These are phyloP conservation scores for Hestina assimilis DNA, from an alignment of 1,140 invertebrate species.

Conservation along the genomic window DNA sequence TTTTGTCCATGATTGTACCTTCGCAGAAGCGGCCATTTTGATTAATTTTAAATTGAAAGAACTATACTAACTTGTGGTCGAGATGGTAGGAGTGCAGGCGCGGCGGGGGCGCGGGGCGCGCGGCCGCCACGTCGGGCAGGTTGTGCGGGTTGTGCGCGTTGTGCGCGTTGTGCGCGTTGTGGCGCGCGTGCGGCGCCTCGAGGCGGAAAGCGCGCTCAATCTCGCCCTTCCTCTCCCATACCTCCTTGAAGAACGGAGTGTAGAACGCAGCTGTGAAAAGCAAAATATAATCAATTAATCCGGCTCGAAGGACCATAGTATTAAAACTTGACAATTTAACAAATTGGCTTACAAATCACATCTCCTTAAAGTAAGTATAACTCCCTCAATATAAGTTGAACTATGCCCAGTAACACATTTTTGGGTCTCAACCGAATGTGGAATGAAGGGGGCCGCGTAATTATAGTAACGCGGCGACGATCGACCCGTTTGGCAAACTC, in stretches of 20 bases:
- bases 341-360: too few species aligned
- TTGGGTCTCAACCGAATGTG: too few species aligned
- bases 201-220: constrained; percentile 95
- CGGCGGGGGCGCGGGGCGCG: constrained; percentile 81
- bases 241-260: constrained; percentile 96
- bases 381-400: too few species aligned
- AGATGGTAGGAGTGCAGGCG: constrained; percentile 86
- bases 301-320: not conserved
- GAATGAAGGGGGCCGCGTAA: too few species aligned
- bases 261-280: constrained; percentile 90
- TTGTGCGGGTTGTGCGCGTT: constrained; percentile 52
- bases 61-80: constrained; percentile 83
- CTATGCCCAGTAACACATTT: too few species aligned
- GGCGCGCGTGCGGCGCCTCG: constrained; percentile 83
- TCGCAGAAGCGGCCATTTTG: too few species aligned
- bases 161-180: constrained; percentile 22
- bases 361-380: too few species aligned
- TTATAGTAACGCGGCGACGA: too few species aligned
- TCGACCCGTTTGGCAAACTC: too few species aligned
- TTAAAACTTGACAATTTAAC: too few species aligned
- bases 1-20: too few species aligned
- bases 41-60: too few species aligned
- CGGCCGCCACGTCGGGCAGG: constrained; percentile 70
- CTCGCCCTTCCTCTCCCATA: constrained; percentile 96
- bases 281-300: not conserved